Evolutionary conservation across 2,113 vertebrate species (phyloP), one percentile per base, ranked within the genome.

Genomic region (Genyomyrus donnyi): DNA sequence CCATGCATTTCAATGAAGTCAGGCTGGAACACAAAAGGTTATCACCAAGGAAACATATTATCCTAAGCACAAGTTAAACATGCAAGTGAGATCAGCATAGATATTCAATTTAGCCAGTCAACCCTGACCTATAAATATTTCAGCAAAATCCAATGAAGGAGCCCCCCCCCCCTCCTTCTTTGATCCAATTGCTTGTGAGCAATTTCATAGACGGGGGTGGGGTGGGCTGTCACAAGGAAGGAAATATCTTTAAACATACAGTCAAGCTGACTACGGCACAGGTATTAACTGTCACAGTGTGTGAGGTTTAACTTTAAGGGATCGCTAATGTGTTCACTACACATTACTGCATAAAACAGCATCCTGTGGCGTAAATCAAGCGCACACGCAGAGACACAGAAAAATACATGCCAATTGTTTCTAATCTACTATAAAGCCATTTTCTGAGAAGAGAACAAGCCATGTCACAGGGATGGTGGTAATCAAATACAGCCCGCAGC

Each of bases 51-150:
- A 99, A 99, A 99, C 98, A 98, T 99, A 99, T 98, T 99, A 99
- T 98, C 97, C 97, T 97, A 97, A 98, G 97, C 97, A 96, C 97
- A 98, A 99, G 98, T 98, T 99, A 99, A 99, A 98, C 98, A 99
- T 97, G 96, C 97, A 97, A 97, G 97, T 96, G 97, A 99, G 98
- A 99, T 99, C 97, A 96, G 98, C 97, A 98, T 95, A 98, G 98
- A 99, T 99, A 99, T 99, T 99, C 98, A 99, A 99, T 99, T 99
- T 99, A 99, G 97, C 97, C 98, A 99, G 97, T 99, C 98, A 98
- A 98, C 98, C 98, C 97, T 98, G 98, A 99, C 97, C 98, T 99
- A 99, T 99, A 98, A 98, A 99, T 99, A 99, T 99, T 99, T 98
- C 97, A 99, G 98, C 97, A 98, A 98, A 98, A 98, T 97, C 97